phyloP scores from a whole-genome alignment of 2,113 vertebrate species.

The Agapornis roseicollis region DNA sequence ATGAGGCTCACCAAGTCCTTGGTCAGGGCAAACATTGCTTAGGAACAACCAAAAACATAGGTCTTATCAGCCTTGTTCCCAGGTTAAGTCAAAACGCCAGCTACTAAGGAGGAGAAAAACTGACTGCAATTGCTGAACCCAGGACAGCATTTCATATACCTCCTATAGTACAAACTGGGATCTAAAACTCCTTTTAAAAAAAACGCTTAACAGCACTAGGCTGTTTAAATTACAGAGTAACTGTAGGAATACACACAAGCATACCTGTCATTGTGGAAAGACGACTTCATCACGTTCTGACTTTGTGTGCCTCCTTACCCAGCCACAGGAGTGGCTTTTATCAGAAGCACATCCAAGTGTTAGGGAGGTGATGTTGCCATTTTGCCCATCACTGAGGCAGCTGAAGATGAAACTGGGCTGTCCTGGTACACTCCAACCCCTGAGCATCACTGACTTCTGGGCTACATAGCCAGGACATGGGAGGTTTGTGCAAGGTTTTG shows the following conservation, averaged over 20 bases:
- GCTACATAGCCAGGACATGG: background rate
- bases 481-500: background rate
- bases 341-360: background rate
- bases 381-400: background rate
- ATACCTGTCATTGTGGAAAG: background rate
- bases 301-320: background rate
- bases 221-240: background rate
- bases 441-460: background rate
- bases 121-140: too few relatives aligned
- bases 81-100: too few relatives aligned
- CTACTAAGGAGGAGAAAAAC: too few relatives aligned
- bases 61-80: too few relatives aligned
- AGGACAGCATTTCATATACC: constrained; percentile 7
- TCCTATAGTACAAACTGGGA: background rate
- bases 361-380: too few relatives aligned
- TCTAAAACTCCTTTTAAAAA: background rate
- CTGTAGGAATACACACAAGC: background rate
- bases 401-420: background rate
- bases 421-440: background rate
- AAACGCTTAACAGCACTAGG: background rate
- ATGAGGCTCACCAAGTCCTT: too few relatives aligned
- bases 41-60: too few relatives aligned
- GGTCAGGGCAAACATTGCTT: too few relatives aligned
- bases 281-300: background rate
- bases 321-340: background rate